phyloP scores from a whole-genome alignment of 1,140 invertebrate species.

The Cardiocondyla obscurior region DNA sequence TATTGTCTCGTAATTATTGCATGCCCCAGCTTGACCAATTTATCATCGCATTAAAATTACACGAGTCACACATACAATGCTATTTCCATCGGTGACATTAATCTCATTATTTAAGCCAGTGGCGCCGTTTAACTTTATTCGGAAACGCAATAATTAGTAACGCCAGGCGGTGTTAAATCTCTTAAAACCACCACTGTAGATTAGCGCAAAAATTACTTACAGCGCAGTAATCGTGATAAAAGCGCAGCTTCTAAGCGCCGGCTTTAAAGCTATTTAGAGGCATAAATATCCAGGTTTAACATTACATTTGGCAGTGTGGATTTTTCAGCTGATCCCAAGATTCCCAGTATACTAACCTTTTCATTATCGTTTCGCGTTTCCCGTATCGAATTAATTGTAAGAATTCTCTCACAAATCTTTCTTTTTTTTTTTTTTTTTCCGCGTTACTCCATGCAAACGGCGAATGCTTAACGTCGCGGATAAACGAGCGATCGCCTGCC shows the following conservation, averaged over 20 bases:
- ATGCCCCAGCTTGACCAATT: conserved; percentile 1
- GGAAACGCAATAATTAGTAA: conserved; percentile 36
- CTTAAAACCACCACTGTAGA: neutral
- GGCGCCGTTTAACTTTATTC: neutral
- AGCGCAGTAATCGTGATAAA: neutral
- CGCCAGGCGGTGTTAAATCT: neutral
- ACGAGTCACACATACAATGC: neutral
- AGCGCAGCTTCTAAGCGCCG: neutral
- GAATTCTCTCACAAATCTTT: neutral
- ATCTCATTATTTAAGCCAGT: conserved; percentile 36
- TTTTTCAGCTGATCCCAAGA: conserved; percentile 3
- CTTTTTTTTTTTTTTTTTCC: too few species aligned
- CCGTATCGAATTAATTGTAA: conserved; percentile 14
- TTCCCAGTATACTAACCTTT: neutral
- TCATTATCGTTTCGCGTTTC: neutral
- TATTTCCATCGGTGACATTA: conserved; percentile 47
- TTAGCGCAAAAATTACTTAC: conserved; percentile 5
- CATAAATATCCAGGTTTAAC: conserved; percentile 7
- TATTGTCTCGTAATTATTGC: conserved; percentile 7
- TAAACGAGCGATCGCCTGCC: conserved; percentile 59
- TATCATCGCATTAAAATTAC: conserved; percentile 56
- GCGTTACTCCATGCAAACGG: neutral
- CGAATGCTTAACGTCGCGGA: conserved; percentile 46
- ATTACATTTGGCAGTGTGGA: neutral
- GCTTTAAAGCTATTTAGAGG: neutral